phyloP scores from a whole-genome alignment of 2,113 vertebrate genomes.

The Apeltes quadracus region DNA sequence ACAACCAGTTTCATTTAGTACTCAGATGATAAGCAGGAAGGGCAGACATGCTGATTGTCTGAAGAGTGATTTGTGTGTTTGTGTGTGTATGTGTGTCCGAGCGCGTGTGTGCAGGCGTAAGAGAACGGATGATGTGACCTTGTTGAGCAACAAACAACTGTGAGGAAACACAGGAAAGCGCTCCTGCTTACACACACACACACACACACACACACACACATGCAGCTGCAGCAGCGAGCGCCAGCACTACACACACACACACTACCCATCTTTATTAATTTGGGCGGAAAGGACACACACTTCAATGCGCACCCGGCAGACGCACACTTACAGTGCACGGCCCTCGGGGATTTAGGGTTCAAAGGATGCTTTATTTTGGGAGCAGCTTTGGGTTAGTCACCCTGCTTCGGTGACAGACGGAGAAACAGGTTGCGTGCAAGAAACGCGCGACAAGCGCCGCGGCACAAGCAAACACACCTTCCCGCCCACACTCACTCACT shows the following conservation, averaged over 20 bases:
- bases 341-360: conserved; percentile 63
- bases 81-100: conserved; percentile 4
- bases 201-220: conserved; percentile 3
- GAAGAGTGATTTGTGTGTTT: conserved; percentile 15
- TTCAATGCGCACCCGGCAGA: not conserved
- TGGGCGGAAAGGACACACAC: conserved; percentile 3
- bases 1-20: conserved; percentile 20
- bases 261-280: not conserved
- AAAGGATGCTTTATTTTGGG: conserved; percentile 69
- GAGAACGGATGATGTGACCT: conserved; percentile 10
- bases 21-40: conserved; percentile 33
- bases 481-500: not conserved
- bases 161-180: conserved; percentile 19
- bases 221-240: too few relatives aligned
- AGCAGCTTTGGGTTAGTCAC: conserved; percentile 68
- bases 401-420: conserved; percentile 63
- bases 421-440: conserved; percentile 73
- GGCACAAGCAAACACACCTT: conserved; percentile 21
- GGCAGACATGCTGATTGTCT: conserved; percentile 9
- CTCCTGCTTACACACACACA: not conserved
- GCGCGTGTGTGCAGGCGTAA: not conserved
- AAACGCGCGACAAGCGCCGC: conserved; percentile 50
- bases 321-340: conserved; percentile 5
- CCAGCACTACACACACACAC: conserved; percentile 11
- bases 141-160: conserved; percentile 33